Evolutionary conservation across 2,888 invertebrate genomes (phyloP), one percentile per base, ranked within the genome.

Genomic region (Cataglyphis cursor): DNA sequence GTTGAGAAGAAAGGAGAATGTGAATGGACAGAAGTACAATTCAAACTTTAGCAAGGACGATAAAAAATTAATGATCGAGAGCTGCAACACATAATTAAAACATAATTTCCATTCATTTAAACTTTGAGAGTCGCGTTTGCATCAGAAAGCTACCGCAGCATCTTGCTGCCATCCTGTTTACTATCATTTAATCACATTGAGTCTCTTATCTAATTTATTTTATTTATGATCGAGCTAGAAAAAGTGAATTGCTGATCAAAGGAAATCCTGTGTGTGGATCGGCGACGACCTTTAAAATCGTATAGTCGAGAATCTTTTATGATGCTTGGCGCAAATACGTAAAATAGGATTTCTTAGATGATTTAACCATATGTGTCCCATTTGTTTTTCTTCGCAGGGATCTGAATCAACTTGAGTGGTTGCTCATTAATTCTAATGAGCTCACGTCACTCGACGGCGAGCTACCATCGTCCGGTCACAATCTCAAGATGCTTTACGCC

Each of bases 361-460:
- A 44, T 59, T 78, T 31, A 78, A 44, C 74, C 78, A 78, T 48
- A 48, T 73, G 74, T 73, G 57, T 44, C 31, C 35, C 24, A 59
- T 18, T 44, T 44, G 59, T 80, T 64, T 84, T 85, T 81, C 92
- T 35, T 38, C 92, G 65, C 92, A 95, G 95, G 85, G 96, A 97
- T 82, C 95, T 98, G 70, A 96, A 96, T 85, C 96, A 97, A 85
- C 95, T 98, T 84, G 97, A 97, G 92, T 97, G 98, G 96, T 96
- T 98, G 68, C 97, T 98, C 90, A 96, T 98, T 72, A 98, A 98
- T 93, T 96, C 96, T 80, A 98, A 98, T 94, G 96, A 97, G 89
- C 95, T 98, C 82, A 96, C 96, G 83, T 96, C 97, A 41, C 95
- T 98, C 90, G 98, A 98, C 68, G 96, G 97, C 65, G 97, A 98